Conservation (phyloP, 2,113 vertebrate species). For the Zosterops hypoxanthus region DNA sequence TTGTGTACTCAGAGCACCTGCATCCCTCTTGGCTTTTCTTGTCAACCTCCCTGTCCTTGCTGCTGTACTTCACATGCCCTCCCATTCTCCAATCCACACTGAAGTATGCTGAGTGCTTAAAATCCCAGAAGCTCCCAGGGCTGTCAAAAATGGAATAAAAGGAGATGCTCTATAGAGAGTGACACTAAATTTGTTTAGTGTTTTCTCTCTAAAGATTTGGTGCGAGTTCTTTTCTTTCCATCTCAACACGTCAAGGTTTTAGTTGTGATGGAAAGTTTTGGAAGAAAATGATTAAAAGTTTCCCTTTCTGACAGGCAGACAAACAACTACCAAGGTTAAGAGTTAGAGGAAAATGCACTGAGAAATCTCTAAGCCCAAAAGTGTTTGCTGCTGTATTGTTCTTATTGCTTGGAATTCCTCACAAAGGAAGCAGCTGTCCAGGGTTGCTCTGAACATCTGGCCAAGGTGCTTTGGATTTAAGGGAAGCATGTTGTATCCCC, state of each 20-base stretch:
- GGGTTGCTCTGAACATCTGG: not conserved
- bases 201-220: not conserved
- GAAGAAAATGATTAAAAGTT: not conserved
- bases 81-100: not conserved
- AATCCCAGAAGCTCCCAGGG: not conserved
- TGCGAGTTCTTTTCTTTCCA: not conserved
- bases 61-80: not conserved
- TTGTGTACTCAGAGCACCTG: not conserved
- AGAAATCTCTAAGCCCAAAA: not conserved
- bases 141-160: not conserved
- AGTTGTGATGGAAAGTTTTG: not conserved
- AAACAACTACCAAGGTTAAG: not conserved
- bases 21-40: not conserved
- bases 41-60: not conserved
- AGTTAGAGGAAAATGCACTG: not conserved
- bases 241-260: not conserved
- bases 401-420: not conserved
- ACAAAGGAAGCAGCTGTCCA: not conserved
- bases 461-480: not conserved
- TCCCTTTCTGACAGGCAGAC: not conserved
- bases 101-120: not conserved
- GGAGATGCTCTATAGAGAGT: not conserved
- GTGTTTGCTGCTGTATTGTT: not conserved
- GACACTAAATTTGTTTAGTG: not conserved
- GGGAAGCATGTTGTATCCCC: not conserved